Conservation (phyloP, 2,797 vertebrate genomes). For the Halcyon chelicuti region DNA sequence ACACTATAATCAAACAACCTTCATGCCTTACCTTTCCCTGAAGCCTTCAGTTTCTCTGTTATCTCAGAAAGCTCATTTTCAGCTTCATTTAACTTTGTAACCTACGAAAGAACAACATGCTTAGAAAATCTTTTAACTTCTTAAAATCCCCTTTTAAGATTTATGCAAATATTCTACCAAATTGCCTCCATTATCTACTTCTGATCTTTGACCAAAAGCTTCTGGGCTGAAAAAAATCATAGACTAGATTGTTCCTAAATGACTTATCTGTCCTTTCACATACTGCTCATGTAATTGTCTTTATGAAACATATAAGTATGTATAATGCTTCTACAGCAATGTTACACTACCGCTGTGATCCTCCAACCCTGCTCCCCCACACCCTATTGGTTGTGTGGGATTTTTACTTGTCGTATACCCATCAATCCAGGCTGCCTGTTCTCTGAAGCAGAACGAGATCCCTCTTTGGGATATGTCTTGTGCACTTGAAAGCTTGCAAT, state of each 20-base stretch:
- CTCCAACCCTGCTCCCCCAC: neutral
- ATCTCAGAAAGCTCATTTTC: constrained; percentile 90
- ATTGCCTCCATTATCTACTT: neutral
- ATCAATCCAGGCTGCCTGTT: neutral
- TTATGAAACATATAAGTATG: neutral
- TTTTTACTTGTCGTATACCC: neutral
- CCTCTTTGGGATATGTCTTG: neutral
- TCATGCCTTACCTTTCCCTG: constrained; percentile 83
- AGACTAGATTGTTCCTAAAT: neutral
- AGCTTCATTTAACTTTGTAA: constrained; percentile 87
- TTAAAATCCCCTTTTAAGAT: neutral
- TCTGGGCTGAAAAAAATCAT: neutral
- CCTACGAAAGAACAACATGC: constrained; percentile 71
- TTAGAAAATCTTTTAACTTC: neutral
- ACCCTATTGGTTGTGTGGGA: neutral
- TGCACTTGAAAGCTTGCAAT: neutral
- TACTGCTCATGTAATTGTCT: neutral
- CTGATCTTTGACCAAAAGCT: neutral
- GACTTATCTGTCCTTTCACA: neutral
- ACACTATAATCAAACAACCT: neutral
- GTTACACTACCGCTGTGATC: neutral
- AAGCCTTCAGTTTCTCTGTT: constrained; percentile 85
- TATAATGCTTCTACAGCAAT: neutral
- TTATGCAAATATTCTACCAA: neutral
- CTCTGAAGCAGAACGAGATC: neutral